A percentile compares a stretch with the other conserved stretches of the same genome.
These are phyloP conservation scores for Scylla paramamosain DNA, from an alignment of 1,140 invertebrate species.

Conservation along the genomic window DNA sequence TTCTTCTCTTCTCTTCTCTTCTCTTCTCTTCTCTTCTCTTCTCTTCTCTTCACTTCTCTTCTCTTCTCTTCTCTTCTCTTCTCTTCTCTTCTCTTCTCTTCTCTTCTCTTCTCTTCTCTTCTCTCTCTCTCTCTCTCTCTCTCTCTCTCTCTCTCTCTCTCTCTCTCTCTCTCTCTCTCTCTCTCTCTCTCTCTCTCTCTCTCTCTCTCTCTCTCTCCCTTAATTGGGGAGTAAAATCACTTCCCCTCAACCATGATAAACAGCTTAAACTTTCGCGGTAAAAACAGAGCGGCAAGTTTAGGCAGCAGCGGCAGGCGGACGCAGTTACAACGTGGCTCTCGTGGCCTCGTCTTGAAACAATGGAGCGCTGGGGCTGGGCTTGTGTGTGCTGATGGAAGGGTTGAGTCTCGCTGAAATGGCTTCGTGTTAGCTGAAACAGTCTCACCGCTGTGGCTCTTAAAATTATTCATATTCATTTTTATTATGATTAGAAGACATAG, in stretches of 20 bases:
- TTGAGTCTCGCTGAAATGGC: background rate
- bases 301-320: background rate
- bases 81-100: background rate
- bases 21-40: conserved; percentile 8
- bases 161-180: conserved; percentile 20
- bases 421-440: background rate
- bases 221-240: conserved; percentile 15
- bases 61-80: background rate
- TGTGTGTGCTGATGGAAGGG: conserved; percentile 1
- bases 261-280: conserved; percentile 13
- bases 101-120: background rate
- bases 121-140: conserved; percentile 2
- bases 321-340: background rate
- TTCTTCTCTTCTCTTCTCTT: background rate
- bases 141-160: conserved; percentile 11
- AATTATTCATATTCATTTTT: background rate
- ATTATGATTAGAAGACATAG: background rate
- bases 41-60: background rate
- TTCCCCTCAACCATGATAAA: conserved; percentile 22
- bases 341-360: background rate
- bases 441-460: background rate
- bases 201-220: conserved; percentile 6
- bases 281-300: conserved; percentile 1
- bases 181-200: background rate
- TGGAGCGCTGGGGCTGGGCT: background rate